Evolutionary conservation across 2,888 invertebrate species (phyloP), one percentile per base, ranked within the genome.

Genomic region (Fabriciana adippe): DNA sequence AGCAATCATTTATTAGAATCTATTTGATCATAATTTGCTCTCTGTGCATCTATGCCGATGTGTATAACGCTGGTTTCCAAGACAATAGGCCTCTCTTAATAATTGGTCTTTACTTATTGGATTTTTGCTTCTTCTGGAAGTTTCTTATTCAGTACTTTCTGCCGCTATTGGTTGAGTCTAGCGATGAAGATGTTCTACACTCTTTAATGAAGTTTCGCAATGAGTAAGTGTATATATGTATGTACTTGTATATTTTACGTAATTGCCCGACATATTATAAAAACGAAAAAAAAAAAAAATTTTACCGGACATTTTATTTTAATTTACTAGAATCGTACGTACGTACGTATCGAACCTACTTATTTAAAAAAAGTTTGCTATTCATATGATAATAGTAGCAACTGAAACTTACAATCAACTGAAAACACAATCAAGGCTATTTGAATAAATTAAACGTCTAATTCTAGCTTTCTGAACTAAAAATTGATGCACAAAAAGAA

Each of bases 1-100:
- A 79, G n/a, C 81, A 82, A 59, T 77, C 75, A 3, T 18, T 75
- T 14, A 51, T 86, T 2, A 81, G 85, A 60, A 70, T 81, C 21
- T 89, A 85, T 67, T 68, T 89, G 18, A 84, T 87, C 57, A 31
- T 79, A 3, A 72, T 88, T 3, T 84, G 83, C 5, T 55, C 88
- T n/a, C 59, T 75, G 0, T 85, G 86, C 68, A 75, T 90, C 3
- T 86, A 82, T 64, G 69, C 75, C 0, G 89, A 90, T 67, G 71
- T 86, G 1, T 90, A 87, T 67, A 90, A 89, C 55, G 87, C 86
- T 0, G 88, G 89, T 1, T 90, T 85, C 67, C 81, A 89, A 73
- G 73, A 81, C 68, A 90, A 90, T 67, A 74, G 78, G 0, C 69
- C 68, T 2, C 50, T 69, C 4, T 18, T 87, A 1, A 75, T 90